Percentiles rank a stretch among this genome's conserved stretches.
Evolutionary conservation across 2,113 vertebrate genomes (phyloP).

Genomic region (Neogobius melanostomus): DNA sequence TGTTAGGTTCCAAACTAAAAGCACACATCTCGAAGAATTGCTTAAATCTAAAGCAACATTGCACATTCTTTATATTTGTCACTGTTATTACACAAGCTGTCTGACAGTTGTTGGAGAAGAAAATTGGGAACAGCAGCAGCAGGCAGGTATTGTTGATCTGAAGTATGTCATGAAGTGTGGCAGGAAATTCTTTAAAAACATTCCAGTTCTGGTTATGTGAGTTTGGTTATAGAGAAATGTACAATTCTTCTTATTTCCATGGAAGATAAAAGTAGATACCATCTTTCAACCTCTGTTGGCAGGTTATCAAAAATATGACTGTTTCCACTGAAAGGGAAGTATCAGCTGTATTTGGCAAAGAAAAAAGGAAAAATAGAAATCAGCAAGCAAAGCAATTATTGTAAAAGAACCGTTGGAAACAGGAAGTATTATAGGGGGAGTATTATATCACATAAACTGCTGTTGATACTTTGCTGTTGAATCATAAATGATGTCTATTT

Average conservation of each 20-base stretch:
- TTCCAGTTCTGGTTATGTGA: background rate
- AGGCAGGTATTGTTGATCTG: no score
- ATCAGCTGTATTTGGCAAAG: background rate
- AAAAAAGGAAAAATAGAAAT: background rate
- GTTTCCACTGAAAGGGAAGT: background rate
- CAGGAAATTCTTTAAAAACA: background rate
- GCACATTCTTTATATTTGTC: no score
- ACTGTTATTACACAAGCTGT: no score
- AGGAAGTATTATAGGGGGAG: background rate
- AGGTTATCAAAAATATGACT: background rate
- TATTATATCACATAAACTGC: background rate
- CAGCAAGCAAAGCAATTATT: background rate
- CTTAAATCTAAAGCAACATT: no score
- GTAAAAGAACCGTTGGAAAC: background rate
- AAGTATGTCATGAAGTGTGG: background rate
- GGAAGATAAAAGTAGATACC: background rate
- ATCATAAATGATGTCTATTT: background rate
- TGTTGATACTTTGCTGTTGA: background rate
- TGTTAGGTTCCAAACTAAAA: background rate
- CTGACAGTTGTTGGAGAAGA: no score
- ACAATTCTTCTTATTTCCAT: conserved; percentile 15
- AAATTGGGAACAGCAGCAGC: no score
- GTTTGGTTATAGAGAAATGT: background rate
- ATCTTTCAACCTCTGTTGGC: background rate
- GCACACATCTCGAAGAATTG: background rate